phyloP scores from a whole-genome alignment of 2,113 vertebrate genomes.

The Marcusenius ussheri region DNA sequence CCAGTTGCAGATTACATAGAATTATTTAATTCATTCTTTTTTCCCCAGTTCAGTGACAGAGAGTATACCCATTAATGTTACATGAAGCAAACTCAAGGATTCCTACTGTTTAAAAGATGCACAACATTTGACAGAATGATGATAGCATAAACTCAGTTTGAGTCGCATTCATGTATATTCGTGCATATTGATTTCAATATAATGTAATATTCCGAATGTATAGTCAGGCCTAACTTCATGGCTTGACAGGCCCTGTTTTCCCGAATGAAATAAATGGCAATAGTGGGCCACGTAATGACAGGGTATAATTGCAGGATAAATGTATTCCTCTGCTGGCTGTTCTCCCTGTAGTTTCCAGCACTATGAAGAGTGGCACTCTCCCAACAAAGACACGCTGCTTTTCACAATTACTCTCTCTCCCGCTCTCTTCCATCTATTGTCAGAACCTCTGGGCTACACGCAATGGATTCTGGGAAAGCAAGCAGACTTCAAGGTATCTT shows the following conservation, averaged over 20 bases:
- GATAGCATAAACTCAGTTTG: background rate
- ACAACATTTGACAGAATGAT: constrained; percentile 4
- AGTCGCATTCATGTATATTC: constrained; percentile 4
- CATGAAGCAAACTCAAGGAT: background rate
- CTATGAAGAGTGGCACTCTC: background rate
- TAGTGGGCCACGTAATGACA: background rate
- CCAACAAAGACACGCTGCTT: background rate
- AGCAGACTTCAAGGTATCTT: constrained; percentile 18
- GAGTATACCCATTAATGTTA: background rate
- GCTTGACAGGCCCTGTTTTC: background rate
- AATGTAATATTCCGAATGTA: background rate
- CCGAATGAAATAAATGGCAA: background rate
- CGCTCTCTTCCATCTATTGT: background rate
- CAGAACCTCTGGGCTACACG: background rate
- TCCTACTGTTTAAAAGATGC: background rate
- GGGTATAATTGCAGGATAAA: background rate
- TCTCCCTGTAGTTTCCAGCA: background rate
- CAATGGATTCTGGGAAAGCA: constrained; percentile 18
- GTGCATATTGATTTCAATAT: background rate
- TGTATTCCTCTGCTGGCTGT: background rate
- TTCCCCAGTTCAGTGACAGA: background rate
- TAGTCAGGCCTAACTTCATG: background rate
- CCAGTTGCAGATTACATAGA: background rate
- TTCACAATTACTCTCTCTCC: background rate
- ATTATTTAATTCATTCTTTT: background rate